A percentile compares a stretch with the other conserved stretches of the same genome.
phyloP scores from a whole-genome alignment of 2,113 vertebrate species.

The Pyrgilauda ruficollis region DNA sequence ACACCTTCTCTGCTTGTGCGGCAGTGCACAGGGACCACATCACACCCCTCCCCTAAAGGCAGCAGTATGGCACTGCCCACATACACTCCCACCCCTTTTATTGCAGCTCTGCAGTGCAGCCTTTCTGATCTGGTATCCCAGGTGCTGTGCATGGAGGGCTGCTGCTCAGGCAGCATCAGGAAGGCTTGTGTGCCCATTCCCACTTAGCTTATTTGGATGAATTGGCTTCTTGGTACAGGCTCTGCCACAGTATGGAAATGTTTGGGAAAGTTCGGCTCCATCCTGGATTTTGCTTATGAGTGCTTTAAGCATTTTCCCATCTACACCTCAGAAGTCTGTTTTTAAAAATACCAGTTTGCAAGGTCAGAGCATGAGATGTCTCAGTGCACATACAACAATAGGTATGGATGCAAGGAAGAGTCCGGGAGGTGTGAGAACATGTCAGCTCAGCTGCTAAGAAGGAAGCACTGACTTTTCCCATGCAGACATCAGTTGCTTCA shows the following conservation, averaged over 20 bases:
- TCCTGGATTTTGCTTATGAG: not conserved
- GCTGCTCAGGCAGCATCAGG: not conserved
- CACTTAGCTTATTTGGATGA: not conserved
- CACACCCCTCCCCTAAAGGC: not conserved
- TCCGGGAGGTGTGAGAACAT: not conserved
- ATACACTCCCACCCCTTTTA: not conserved
- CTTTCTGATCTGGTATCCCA: not conserved
- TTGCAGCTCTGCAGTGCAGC: not conserved
- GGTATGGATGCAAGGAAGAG: not conserved
- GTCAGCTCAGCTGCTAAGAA: not conserved
- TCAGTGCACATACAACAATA: not conserved
- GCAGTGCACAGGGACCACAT: too few relatives aligned
- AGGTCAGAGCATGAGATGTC: not conserved
- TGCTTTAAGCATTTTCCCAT: not conserved
- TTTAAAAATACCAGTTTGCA: not conserved
- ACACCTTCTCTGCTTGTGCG: not conserved
- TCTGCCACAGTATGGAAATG: not conserved
- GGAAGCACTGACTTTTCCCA: not conserved
- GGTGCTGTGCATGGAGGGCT: rapidly evolving
- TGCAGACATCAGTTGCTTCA: not conserved
- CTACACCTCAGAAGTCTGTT: not conserved
- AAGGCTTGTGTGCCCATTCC: not conserved
- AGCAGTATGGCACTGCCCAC: not conserved
- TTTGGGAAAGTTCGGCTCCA: not conserved
- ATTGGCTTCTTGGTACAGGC: not conserved